Base-by-base conservation (phyloP, 2,113 vertebrate species). In the Periophthalmodon schlosseri region DNA sequence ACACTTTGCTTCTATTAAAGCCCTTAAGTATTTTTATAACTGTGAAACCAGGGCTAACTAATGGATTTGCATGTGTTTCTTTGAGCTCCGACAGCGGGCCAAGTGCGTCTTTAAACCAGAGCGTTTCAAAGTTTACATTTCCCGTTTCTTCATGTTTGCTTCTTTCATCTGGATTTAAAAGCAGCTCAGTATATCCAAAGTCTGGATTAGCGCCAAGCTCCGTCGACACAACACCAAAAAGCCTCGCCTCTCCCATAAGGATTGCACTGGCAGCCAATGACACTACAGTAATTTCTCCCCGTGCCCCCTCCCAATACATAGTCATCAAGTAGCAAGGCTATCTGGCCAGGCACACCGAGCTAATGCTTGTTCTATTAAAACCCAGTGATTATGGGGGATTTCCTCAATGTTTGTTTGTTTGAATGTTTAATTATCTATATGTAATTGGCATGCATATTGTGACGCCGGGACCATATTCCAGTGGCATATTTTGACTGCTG, bases 1-100 rank as follows among this genome's bases (percentile, higher is more conserved):
- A 93, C 93, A 93, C 91, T 77, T 91, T 74, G 76, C 88, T 91
- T 74, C 84, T 64, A 84, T 89, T 93, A 92, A 92, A 93, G 89
- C 88, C 91, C 79, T 91, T 93, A 93, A 93, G 93, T 92, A 90
- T 94, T 93, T 94, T 92, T 91, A 91, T 87, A 91, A 91, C 91
- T 93, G 90, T 91, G 91, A 93, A 93, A 91, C 86, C 87, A 73
- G 84, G 79, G 36, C 86, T 58, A 60, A 60, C 89, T 89, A 93
- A 94, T 93, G 93, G 93, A 94, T 95, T 94, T 93, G 92, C 92
- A 92, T 93, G 90, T 75, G 73, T 90, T 92, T 65, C 63, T 82
- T 70, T 75, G 72, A 75, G 83, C 81, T 71, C 68, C 70, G 58
- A 20, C 54, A 44, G 33, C 75, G 79, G 69, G 69, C 80, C 70